Percentiles rank a stretch among this genome's conserved stretches.
Evolutionary conservation across 2,888 invertebrate genomes (phyloP).

Genomic region (Melanostoma scalare): DNA sequence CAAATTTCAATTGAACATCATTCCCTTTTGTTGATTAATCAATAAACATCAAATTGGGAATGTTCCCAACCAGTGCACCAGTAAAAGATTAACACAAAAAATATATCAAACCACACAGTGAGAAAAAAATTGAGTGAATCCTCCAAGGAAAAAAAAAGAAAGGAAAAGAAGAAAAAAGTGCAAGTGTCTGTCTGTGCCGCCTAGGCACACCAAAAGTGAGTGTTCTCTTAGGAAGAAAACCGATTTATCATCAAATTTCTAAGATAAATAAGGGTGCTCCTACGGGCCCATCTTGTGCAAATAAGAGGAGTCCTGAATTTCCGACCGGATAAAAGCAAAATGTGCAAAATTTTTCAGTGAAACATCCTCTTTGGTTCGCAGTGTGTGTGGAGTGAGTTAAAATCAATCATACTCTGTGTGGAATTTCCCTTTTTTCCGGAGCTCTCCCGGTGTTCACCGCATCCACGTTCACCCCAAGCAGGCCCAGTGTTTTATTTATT

Average conservation of each 20-base stretch:
- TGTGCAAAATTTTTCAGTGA: slow-evolving; percentile 66
- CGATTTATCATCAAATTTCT: slow-evolving; percentile 27
- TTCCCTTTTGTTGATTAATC: neutral
- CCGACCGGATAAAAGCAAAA: slow-evolving; percentile 51
- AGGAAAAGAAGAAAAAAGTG: slow-evolving; percentile 56
- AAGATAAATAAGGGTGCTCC: slow-evolving; percentile 9
- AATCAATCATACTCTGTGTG: slow-evolving; percentile 64
- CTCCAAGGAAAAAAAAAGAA: slow-evolving; percentile 29
- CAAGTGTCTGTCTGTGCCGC: slow-evolving; percentile 71
- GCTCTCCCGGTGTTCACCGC: slow-evolving; percentile 29
- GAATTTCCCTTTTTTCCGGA: slow-evolving; percentile 41
- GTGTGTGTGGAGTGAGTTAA: slow-evolving; percentile 62
- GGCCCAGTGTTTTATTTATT: slow-evolving; percentile 24
- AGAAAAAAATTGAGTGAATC: slow-evolving; percentile 44
- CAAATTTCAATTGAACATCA: slow-evolving; percentile 26
- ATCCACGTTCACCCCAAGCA: slow-evolving; percentile 35
- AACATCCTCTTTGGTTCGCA: slow-evolving; percentile 32
- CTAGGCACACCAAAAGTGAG: slow-evolving; percentile 43
- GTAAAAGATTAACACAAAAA: slow-evolving; percentile 6
- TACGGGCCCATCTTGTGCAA: slow-evolving; percentile 8
- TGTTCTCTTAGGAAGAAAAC: slow-evolving; percentile 37
- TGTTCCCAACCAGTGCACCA: slow-evolving; percentile 41
- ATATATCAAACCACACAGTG: slow-evolving; percentile 41
- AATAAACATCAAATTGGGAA: slow-evolving; percentile 29
- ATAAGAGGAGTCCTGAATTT: slow-evolving; percentile 9